Evolutionary conservation across 2,113 vertebrate genomes (phyloP).

Genomic region (Kryptolebias marmoratus): DNA sequence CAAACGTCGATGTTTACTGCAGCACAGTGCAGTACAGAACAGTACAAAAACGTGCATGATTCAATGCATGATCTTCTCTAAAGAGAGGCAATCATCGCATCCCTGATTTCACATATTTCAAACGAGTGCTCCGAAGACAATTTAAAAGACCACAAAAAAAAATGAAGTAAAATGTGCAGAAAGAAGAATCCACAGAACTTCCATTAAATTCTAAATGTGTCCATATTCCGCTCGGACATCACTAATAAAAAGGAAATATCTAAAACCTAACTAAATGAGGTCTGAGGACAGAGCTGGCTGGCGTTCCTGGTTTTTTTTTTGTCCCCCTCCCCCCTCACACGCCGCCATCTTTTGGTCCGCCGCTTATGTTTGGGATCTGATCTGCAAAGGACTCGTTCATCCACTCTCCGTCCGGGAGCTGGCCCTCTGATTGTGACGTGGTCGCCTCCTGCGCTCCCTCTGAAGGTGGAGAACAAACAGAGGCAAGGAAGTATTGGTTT

Average conservation of each 20-base stretch:
- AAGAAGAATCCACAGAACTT: constrained; percentile 57
- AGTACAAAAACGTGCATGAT: constrained; percentile 45
- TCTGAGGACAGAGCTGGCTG: constrained; percentile 19
- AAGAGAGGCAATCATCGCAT: constrained; percentile 60
- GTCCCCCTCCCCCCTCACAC: constrained; percentile 17
- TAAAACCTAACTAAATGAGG: constrained; percentile 39
- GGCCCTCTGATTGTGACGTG: constrained; percentile 61
- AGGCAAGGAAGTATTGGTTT: background rate
- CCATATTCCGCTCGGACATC: constrained; percentile 31
- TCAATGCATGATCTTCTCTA: constrained; percentile 35
- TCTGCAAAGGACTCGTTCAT: constrained; percentile 87
- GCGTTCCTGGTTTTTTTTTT: constrained; percentile 8
- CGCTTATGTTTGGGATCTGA: constrained; percentile 83
- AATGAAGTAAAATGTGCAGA: constrained; percentile 52
- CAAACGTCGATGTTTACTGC: constrained; percentile 50
- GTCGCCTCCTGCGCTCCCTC: constrained; percentile 67
- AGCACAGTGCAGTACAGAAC: constrained; percentile 52
- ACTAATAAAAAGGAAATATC: constrained; percentile 60
- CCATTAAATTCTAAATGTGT: constrained; percentile 20
- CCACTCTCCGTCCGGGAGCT: constrained; percentile 88
- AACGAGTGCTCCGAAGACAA: constrained; percentile 60
- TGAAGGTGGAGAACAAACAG: constrained; percentile 14
- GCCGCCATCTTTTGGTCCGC: constrained; percentile 32
- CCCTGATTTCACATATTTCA: constrained; percentile 77
- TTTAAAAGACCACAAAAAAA: constrained; percentile 28